Evolutionary conservation across 2,888 invertebrate species (phyloP), one percentile per base, ranked within the genome.

Genomic region (Eupithecia tripunctaria): DNA sequence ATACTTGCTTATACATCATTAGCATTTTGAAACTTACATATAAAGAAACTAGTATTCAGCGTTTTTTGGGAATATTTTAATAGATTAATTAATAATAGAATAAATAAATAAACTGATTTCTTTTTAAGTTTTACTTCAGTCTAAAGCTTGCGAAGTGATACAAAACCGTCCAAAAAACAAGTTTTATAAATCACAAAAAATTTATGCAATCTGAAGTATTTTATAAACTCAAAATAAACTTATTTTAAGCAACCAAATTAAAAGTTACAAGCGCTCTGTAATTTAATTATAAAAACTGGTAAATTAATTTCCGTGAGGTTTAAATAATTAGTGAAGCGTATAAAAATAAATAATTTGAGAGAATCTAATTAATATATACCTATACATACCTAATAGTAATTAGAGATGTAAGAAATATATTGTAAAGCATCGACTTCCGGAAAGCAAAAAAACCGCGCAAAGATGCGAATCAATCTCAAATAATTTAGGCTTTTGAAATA

Each of bases 311-410:
- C 74, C 71, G 74, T 56, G n/a, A 67, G 62, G 62, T 41, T 56
- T 67, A 67, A 71, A 71, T 71, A 71, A 66, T 68, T 68, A 65
- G 29, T 56, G n/a, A 43, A 71, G 56, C 68, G 68, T 71, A 69
- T 71, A 66, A 21, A 71, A 43, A 64, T 68, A 27, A 62, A 70
- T 65, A 68, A 59, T 67, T 73, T 41, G 29, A 14, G 67, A 41
- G 21, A 56, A 67, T 70, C 5, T 64, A 67, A 56, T 67, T 68
- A 70, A 67, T 21, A 51, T 5, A 51, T 21, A 56, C 21, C 10
- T 21, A 47, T 47, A 21, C 56, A 12, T 5, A 25, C 21, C 43
- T 43, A 29, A 62, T 59, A 41, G n/a, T n/a, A n/a, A n/a, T n/a
- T n/a, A 18, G 29, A 41, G 29, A 29, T 68, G 51, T n/a, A 60